phyloP scores from a whole-genome alignment of 2,797 vertebrate species.

The Sebastes itinus region DNA sequence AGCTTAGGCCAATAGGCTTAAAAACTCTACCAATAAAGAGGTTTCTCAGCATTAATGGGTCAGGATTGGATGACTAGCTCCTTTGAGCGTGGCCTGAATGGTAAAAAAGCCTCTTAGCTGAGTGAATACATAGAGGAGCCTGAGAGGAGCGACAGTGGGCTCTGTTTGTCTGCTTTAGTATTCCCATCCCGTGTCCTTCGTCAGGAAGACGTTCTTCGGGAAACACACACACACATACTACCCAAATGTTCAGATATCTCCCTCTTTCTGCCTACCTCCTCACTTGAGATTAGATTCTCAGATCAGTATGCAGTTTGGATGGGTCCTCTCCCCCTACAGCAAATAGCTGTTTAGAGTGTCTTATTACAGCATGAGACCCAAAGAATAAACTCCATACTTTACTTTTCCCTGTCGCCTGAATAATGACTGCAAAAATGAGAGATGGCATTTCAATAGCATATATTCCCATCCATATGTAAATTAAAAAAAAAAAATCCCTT shows the following conservation, averaged over 20 bases:
- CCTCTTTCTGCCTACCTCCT: conserved; percentile 55
- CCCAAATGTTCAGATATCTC: conserved; percentile 66
- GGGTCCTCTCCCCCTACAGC: conserved; percentile 46
- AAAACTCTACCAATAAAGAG: conserved; percentile 80
- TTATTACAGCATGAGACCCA: conserved; percentile 39
- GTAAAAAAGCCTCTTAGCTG: conserved; percentile 79
- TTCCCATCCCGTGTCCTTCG: conserved; percentile 74
- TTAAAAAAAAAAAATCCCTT: not conserved
- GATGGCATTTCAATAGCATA: conserved; percentile 16
- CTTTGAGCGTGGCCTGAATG: conserved; percentile 82
- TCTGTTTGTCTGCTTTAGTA: conserved; percentile 81
- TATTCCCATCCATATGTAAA: conserved; percentile 36
- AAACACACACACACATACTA: conserved; percentile 28
- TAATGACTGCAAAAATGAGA: conserved; percentile 38
- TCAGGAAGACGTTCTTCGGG: conserved; percentile 73
- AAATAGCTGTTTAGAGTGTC: conserved; percentile 53
- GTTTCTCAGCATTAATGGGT: conserved; percentile 81
- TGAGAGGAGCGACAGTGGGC: conserved; percentile 73
- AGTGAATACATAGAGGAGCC: conserved; percentile 81
- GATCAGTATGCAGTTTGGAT: conserved; percentile 72
- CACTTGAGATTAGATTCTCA: conserved; percentile 64
- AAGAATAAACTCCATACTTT: conserved; percentile 37
- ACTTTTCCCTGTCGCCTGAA: conserved; percentile 24
- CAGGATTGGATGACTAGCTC: conserved; percentile 81
- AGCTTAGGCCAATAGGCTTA: conserved; percentile 81